Conservation (phyloP, 1,140 invertebrate genomes). For the Antheraea mylitta region DNA sequence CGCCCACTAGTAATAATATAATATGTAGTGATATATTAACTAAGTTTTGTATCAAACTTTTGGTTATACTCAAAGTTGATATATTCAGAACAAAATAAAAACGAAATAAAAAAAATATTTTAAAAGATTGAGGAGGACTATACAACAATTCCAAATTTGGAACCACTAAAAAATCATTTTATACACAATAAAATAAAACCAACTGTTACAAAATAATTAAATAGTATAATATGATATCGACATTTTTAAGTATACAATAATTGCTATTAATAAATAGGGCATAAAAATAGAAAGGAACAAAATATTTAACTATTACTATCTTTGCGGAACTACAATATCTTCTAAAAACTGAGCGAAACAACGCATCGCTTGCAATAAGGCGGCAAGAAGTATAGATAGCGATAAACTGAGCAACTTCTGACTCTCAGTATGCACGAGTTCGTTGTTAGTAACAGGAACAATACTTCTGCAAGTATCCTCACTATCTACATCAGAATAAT, state of each 20-base stretch:
- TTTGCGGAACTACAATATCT: conserved; percentile 68
- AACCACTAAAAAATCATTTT: no score
- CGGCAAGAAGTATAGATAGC: conserved; percentile 66
- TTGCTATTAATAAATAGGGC: conserved; percentile 58
- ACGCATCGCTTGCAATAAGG: conserved; percentile 67
- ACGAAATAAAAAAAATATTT: no score
- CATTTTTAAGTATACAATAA: conserved; percentile 31
- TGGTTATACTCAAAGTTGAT: no score
- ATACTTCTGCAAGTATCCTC: conserved; percentile 58
- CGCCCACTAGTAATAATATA: no score
- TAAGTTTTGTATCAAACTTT: no score
- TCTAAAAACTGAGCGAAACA: conserved; percentile 74
- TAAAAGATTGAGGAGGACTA: no score
- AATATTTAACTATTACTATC: conserved; percentile 44
- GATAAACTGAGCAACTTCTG: conserved; percentile 70
- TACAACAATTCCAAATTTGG: no score
- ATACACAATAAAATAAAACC: conserved; percentile 41
- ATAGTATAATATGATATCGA: conserved; percentile 49
- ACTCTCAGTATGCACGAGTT: conserved; percentile 61
- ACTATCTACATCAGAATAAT: conserved; percentile 58
- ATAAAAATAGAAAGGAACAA: conserved; percentile 55
- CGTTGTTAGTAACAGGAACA: conserved; percentile 69
- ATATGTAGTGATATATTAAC: no score
- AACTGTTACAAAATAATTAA: conserved; percentile 59
- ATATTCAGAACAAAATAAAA: neutral